Percentiles rank a stretch among this genome's conserved stretches.
These are phyloP conservation scores for Mirounga angustirostris DNA, from an alignment of 2,113 vertebrate genomes.

Conservation along the genomic window DNA sequence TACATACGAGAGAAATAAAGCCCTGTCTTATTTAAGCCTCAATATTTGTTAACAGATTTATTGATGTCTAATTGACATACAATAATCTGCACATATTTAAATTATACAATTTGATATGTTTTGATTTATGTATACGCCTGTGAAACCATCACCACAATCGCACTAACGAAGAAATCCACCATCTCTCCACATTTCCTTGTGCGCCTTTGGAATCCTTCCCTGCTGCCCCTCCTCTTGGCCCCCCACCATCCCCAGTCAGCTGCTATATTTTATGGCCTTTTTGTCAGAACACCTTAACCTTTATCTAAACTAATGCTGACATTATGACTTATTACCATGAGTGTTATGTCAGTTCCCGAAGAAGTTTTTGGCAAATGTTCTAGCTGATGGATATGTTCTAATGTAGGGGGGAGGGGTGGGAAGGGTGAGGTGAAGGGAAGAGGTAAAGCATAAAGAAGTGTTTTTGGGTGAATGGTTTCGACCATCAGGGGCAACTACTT, in stretches of 20 bases:
- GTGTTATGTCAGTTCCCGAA: background rate
- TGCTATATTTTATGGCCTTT: background rate
- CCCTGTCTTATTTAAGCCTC: background rate
- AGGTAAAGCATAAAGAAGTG: background rate
- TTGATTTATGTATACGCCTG: background rate
- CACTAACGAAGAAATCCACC: background rate
- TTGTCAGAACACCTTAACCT: background rate
- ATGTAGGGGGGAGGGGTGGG: background rate
- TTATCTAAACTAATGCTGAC: background rate
- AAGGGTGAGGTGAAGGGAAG: background rate
- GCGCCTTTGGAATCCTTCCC: background rate
- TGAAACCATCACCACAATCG: background rate
- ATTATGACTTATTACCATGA: background rate
- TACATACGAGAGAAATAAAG: background rate
- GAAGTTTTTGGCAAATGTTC: background rate
- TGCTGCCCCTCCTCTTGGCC: rapidly evolving
- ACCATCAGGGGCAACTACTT: background rate
- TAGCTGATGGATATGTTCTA: background rate
- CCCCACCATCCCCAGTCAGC: too few relatives aligned
- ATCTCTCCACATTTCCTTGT: background rate
- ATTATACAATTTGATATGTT: background rate
- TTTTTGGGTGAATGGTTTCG: background rate
- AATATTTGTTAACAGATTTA: background rate
- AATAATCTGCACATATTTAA: background rate
- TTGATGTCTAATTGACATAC: background rate